Evolutionary conservation across 2,888 invertebrate species (phyloP).

Genomic region (Lottia gigantea): DNA sequence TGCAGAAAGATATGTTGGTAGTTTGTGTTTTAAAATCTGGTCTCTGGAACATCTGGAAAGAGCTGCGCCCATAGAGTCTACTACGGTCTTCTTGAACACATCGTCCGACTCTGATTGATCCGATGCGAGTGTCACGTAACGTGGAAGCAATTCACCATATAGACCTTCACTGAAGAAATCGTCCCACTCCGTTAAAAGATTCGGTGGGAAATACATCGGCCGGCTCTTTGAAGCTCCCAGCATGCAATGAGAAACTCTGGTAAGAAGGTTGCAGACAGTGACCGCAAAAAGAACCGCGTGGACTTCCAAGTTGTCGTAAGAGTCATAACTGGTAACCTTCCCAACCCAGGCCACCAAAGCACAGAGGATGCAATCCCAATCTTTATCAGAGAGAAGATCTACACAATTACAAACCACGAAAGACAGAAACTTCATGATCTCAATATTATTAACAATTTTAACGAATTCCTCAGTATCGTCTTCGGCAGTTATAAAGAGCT

Average conservation of each 20-base stretch:
- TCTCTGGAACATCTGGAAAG: constrained; percentile 47
- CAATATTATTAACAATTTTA: constrained; percentile 65
- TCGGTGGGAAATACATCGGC: constrained; percentile 42
- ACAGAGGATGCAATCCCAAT: constrained; percentile 82
- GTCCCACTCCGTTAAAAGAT: constrained; percentile 78
- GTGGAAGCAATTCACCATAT: constrained; percentile 71
- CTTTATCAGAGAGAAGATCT: constrained; percentile 60
- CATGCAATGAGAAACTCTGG: constrained; percentile 67
- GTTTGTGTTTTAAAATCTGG: constrained; percentile 49
- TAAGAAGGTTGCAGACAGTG: constrained; percentile 43
- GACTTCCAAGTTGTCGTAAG: constrained; percentile 21
- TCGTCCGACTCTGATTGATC: not conserved
- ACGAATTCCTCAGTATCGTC: not conserved
- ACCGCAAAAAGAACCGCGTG: constrained; percentile 42
- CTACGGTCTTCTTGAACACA: constrained; percentile 21
- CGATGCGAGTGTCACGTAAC: constrained; percentile 68
- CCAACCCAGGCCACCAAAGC: constrained; percentile 78
- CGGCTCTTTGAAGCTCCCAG: constrained; percentile 27
- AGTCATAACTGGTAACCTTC: constrained; percentile 26
- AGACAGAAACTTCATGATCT: constrained; percentile 68
- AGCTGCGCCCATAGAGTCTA: constrained; percentile 42
- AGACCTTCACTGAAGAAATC: constrained; percentile 80
- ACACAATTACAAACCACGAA: constrained; percentile 61
- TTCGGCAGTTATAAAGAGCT: constrained; percentile 31
- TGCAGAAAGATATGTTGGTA: constrained; percentile 59